These are phyloP conservation scores for Eurypyga helias DNA, from an alignment of 2,113 vertebrate genomes.

Conservation along the genomic window DNA sequence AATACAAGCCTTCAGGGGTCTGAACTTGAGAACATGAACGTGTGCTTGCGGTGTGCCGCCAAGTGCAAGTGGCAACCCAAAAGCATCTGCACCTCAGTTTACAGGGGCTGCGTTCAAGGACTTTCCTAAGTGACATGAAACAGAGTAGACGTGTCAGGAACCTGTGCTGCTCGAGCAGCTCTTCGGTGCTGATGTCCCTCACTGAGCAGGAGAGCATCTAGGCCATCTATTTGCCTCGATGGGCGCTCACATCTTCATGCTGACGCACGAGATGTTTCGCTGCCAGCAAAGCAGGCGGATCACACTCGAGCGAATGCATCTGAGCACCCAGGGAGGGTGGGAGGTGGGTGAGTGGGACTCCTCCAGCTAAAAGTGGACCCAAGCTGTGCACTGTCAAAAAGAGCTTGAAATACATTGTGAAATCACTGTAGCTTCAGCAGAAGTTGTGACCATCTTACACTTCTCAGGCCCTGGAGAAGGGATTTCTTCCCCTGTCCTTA, in stretches of 20 bases:
- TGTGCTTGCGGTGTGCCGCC: neutral
- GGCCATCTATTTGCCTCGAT: neutral
- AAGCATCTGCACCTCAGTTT: neutral
- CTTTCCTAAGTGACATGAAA: neutral
- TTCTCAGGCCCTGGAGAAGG: neutral
- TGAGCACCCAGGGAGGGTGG: constrained; percentile 13
- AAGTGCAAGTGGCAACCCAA: neutral
- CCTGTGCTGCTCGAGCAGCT: neutral
- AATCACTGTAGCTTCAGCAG: constrained; percentile 9
- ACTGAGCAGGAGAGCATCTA: neutral
- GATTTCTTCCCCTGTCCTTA: neutral
- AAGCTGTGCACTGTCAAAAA: neutral
- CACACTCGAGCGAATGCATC: neutral
- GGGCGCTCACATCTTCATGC: neutral
- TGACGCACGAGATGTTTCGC: neutral
- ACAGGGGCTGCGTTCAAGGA: neutral
- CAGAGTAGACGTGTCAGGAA: neutral
- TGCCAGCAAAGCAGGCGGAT: neutral
- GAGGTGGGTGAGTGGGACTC: neutral
- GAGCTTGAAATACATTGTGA: constrained; percentile 34
- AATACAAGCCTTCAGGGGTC: neutral
- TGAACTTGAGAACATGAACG: neutral
- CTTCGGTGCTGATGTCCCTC: neutral
- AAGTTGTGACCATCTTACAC: neutral
- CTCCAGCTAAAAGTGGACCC: neutral